Conservation (phyloP, 2,888 invertebrate species). For the Meteorus cinctellus region DNA sequence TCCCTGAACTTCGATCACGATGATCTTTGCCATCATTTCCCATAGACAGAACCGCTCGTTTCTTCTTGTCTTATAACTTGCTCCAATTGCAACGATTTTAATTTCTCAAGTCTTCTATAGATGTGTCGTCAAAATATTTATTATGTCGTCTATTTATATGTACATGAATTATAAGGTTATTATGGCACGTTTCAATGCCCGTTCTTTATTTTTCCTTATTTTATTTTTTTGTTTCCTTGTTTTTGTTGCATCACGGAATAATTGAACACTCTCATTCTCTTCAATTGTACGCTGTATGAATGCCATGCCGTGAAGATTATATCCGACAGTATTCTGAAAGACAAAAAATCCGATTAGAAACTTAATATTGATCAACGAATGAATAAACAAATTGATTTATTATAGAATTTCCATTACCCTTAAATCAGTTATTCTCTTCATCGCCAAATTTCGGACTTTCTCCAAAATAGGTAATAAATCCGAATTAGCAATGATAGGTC, state of each 20-base stretch:
- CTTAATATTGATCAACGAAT: conserved; percentile 27
- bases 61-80: no score
- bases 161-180: conserved; percentile 68
- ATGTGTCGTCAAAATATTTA: conserved; percentile 21
- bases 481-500: conserved; percentile 84
- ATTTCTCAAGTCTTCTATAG: neutral
- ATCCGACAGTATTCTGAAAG: conserved; percentile 86
- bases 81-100: no score
- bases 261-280: conserved; percentile 81
- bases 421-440: conserved; percentile 77
- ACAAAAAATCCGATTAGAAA: conserved; percentile 43
- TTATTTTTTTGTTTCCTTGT: conserved; percentile 79
- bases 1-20: no score
- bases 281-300: conserved; percentile 86
- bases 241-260: conserved; percentile 85
- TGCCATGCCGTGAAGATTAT: conserved; percentile 87
- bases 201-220: conserved; percentile 78
- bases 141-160: neutral
- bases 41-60: no score
- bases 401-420: conserved; percentile 74
- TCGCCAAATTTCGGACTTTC: conserved; percentile 78
- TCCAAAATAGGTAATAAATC: conserved; percentile 80
- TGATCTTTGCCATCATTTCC: no score
- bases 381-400: conserved; percentile 29
- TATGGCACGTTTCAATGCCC: conserved; percentile 78